Percentiles rank a stretch among this genome's conserved stretches.
These are phyloP conservation scores for Pollenia amentaria DNA, from an alignment of 2,888 invertebrate genomes.

Conservation along the genomic window DNA sequence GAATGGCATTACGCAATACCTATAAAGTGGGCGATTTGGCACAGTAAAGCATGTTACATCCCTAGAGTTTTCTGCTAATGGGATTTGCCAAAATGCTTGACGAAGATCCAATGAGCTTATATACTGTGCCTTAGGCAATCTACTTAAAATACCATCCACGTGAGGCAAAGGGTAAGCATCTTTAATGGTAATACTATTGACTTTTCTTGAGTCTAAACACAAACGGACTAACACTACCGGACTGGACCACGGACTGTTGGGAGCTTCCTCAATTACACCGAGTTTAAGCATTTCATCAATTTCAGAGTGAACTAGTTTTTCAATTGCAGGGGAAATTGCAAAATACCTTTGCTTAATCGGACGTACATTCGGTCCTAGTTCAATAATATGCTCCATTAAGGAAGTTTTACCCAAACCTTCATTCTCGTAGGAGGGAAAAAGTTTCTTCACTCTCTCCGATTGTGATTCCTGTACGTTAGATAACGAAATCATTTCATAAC, in stretches of 20 bases:
- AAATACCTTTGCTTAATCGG: too few species aligned
- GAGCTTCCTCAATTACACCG: constrained; percentile 33
- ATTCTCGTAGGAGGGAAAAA: background rate
- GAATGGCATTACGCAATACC: constrained; percentile 50
- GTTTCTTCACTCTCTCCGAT: background rate
- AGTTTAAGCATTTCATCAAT: constrained; percentile 39
- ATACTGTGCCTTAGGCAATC: too few species aligned
- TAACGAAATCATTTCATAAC: background rate
- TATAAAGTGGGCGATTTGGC: constrained; percentile 42
- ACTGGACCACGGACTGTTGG: constrained; percentile 11
- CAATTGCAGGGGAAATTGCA: too few species aligned
- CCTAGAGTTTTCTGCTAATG: constrained; percentile 21
- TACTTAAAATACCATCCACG: too few species aligned
- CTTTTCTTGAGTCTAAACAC: too few species aligned
- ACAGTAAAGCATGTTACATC: constrained; percentile 41
- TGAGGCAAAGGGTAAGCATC: background rate
- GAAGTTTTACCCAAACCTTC: too few species aligned
- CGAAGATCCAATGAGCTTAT: too few species aligned
- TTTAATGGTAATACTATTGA: too few species aligned
- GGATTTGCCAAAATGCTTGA: constrained; percentile 45
- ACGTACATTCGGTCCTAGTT: too few species aligned
- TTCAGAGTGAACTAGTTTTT: constrained; percentile 20
- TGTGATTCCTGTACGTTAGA: background rate
- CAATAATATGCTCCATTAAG: too few species aligned
- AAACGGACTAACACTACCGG: too few species aligned